Percentiles rank a stretch among this genome's conserved stretches.
Conservation (phyloP, 2,113 vertebrate species). For the Sprattus sprattus region DNA sequence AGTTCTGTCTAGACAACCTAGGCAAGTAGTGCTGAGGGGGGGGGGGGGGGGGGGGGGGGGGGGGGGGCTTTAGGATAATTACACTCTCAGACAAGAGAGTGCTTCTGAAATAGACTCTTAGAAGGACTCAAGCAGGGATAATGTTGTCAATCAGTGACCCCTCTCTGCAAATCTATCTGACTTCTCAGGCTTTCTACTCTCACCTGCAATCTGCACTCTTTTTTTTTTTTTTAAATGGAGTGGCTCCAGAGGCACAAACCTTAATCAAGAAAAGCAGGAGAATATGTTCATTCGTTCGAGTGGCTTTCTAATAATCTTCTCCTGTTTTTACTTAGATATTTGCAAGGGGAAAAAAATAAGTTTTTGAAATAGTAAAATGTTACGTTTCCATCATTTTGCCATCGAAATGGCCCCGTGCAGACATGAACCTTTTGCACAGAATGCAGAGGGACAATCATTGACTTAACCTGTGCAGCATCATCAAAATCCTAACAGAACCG, state of each 20-base stretch:
- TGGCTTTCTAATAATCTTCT: neutral
- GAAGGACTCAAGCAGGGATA: neutral
- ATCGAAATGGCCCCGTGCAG: too few species aligned
- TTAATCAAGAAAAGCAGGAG: neutral
- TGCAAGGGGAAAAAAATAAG: neutral
- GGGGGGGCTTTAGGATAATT: neutral
- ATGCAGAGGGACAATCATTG: too few species aligned
- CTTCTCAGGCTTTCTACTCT: neutral
- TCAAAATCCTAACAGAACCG: too few species aligned
- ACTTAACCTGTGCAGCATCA: too few species aligned
- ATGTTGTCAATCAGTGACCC: neutral
- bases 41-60: neutral
- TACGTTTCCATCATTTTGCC: too few species aligned
- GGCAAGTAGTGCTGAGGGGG: neutral
- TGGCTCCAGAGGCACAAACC: neutral
- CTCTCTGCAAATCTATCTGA: neutral
- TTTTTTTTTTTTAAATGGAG: neutral
- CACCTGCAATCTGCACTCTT: neutral
- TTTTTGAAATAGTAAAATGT: too few species aligned
- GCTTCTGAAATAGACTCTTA: conserved; percentile 1
- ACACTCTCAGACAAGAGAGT: neutral
- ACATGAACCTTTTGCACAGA: too few species aligned
- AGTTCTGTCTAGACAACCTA: neutral
- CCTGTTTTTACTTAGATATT: neutral
- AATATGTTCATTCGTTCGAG: neutral